These are phyloP conservation scores for Anoplophora glabripennis DNA, from an alignment of 1,140 invertebrate genomes.

Conservation along the genomic window DNA sequence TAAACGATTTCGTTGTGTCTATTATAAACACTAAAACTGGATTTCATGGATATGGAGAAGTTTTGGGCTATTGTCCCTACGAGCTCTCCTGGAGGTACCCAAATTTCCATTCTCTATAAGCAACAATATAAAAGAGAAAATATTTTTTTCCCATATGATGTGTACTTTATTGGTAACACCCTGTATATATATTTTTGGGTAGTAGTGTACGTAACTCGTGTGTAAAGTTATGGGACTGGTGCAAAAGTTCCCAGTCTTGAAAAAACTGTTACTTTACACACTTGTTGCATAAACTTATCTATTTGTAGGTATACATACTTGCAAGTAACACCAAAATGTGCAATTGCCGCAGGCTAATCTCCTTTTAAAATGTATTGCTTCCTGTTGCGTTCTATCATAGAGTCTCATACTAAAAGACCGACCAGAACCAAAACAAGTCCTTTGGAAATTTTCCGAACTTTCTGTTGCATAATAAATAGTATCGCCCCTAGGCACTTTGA, in stretches of 20 bases:
- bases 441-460: conserved; percentile 53
- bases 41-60: conserved; percentile 51
- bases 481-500: conserved; percentile 60
- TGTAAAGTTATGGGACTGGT: too few species aligned
- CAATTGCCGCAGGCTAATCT: conserved; percentile 52
- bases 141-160: not conserved
- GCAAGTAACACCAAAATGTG: conserved; percentile 41
- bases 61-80: conserved; percentile 56
- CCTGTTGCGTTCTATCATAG: conserved; percentile 62
- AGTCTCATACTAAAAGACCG: conserved; percentile 60
- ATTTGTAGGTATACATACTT: conserved; percentile 31
- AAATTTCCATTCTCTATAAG: conserved; percentile 52
- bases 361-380: conserved; percentile 58
- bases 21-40: conserved; percentile 54
- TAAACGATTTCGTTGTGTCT: conserved; percentile 51
- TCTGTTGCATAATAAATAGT: conserved; percentile 61
- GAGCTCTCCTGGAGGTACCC: conserved; percentile 55
- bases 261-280: too few species aligned
- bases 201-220: too few species aligned
- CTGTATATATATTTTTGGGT: not conserved
- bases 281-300: too few species aligned
- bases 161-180: not conserved
- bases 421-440: conserved; percentile 58
- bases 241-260: too few species aligned
- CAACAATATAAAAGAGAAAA: conserved; percentile 7